These are phyloP conservation scores for Cephus pygmeus DNA, from an alignment of 2,888 invertebrate genomes.

Conservation along the genomic window DNA sequence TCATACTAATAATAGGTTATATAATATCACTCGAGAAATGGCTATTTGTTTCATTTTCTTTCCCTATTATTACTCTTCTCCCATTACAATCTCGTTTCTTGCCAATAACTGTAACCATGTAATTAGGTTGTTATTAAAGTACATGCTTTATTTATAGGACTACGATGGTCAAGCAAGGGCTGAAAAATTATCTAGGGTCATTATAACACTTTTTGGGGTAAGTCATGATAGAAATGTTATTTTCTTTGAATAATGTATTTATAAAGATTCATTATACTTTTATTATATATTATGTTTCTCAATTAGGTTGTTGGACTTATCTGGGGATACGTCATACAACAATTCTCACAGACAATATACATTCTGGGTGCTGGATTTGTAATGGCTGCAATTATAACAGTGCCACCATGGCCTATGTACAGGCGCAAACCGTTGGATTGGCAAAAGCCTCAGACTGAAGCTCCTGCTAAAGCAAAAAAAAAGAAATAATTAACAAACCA, in stretches of 20 bases:
- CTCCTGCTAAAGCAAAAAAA: conserved; percentile 64
- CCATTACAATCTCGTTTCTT: no score
- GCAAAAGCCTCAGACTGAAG: conserved; percentile 79
- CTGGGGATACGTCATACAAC: conserved; percentile 94
- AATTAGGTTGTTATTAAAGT: background rate
- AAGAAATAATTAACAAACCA: conserved; percentile 61
- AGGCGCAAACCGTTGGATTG: conserved; percentile 88
- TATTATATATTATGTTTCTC: conserved; percentile 14
- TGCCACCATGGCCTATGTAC: conserved; percentile 98
- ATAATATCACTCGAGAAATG: no score
- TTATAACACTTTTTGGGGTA: conserved; percentile 90
- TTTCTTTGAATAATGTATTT: background rate
- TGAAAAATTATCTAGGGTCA: conserved; percentile 88
- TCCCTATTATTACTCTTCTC: no score
- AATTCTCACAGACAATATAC: conserved; percentile 95
- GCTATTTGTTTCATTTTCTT: no score
- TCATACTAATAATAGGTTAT: no score
- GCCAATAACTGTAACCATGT: no score
- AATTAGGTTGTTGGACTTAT: conserved; percentile 82
- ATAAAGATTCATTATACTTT: background rate
- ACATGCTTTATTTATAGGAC: conserved; percentile 71
- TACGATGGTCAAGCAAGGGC: conserved; percentile 92
- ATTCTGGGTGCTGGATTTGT: conserved; percentile 92
- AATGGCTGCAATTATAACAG: conserved; percentile 86
- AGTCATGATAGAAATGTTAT: conserved; percentile 44